Evolutionary conservation across 2,888 invertebrate species (phyloP), one percentile per base, ranked within the genome.

Genomic region (Argyresthia albistria): DNA sequence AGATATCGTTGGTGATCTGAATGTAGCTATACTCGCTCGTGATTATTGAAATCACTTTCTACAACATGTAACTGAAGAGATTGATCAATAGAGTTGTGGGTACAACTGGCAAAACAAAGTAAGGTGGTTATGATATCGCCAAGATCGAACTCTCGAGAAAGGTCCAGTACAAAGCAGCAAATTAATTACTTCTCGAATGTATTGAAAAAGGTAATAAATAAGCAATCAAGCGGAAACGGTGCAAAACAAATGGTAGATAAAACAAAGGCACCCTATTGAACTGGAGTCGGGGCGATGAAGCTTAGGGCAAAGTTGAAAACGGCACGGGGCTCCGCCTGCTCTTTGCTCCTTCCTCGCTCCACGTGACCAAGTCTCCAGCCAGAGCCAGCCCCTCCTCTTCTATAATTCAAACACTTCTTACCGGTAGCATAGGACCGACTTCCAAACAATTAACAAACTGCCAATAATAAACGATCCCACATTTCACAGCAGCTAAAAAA

Each of bases 371-470:
- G 64, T 67, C 60, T 25, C 25, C 25, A 25, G 25, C 25, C 25
- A 61, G 55, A 66, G 63, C 67, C 64, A 70, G 71, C 66, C 73
- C 69, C 70, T 65, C 65, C 51, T 48, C 68, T 67, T 67, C 69
- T 73, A 79, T 76, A 75, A 78, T 75, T 76, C 69, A 75, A 73
- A 68, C 66, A 65, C 66, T 67, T 64, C 62, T 65, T 65, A 64
- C 42, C 68, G 63, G 64, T 63, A 67, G 67, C 68, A 62, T 61
- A 71, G 66, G 60, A 64, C 62, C 59, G 65, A 73, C 70, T 78
- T 75, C 62, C 59, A 61, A 76, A 71, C 75, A 75, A 79, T 80
- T 74, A 73, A 64, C 57, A 59, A 73, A 71, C 66, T 72, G 62
- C 64, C 61, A 66, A 73, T 70, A 70, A 76, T 69, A 67, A 67